These are phyloP conservation scores for Benitochromis conjunctus DNA, from an alignment of 2,113 vertebrate species.

Conservation along the genomic window DNA sequence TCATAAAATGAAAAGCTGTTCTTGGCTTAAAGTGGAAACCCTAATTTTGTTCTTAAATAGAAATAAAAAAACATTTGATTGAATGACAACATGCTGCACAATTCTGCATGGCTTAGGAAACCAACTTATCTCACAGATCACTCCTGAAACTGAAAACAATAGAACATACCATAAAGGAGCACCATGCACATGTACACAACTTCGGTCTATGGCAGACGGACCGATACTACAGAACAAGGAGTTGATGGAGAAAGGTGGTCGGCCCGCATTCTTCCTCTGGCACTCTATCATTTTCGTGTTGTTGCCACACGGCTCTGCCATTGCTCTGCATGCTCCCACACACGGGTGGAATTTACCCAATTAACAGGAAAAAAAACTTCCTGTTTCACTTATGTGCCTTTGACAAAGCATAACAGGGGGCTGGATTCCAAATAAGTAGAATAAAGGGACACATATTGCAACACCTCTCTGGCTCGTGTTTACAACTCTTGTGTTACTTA, in stretches of 20 bases:
- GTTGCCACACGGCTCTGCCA: slow-evolving; percentile 27
- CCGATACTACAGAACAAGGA: slow-evolving; percentile 37
- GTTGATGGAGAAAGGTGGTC: slow-evolving; percentile 51
- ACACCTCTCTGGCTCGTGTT: slow-evolving; percentile 7
- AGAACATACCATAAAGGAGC: not conserved
- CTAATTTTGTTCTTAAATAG: not conserved
- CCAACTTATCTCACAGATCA: not conserved
- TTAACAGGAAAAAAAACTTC: slow-evolving; percentile 46
- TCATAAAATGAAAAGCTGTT: not conserved
- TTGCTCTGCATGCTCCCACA: slow-evolving; percentile 30
- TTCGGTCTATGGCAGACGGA: not conserved
- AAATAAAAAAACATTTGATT: not conserved
- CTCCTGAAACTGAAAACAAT: not conserved
- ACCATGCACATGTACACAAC: not conserved
- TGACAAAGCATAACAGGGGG: not conserved
- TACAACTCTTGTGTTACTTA: slow-evolving; percentile 8
- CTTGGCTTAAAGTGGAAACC: not conserved
- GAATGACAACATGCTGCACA: not conserved
- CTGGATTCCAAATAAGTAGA: not conserved
- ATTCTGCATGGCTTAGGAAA: not conserved
- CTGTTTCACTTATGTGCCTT: slow-evolving; percentile 21
- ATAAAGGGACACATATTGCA: not conserved
- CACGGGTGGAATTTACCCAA: slow-evolving; percentile 43
- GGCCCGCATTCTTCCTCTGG: slow-evolving; percentile 54
- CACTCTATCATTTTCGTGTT: slow-evolving; percentile 15